Evolutionary conservation across 92 coral and sea anemone species (phyloP).

Genomic region (Blastomussa wellsi): DNA sequence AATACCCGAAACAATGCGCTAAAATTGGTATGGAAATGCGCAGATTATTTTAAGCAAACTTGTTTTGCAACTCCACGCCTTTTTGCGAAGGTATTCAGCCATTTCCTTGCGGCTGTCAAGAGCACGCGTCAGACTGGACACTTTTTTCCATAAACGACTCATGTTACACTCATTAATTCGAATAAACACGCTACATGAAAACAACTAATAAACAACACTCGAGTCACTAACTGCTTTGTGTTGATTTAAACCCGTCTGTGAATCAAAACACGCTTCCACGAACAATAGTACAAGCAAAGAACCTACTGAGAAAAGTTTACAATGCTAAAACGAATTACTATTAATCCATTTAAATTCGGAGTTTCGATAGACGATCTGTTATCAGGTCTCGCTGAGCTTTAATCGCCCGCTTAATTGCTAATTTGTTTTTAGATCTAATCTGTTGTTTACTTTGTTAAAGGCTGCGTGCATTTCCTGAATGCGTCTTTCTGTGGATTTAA

Average conservation of each 20-base stretch:
- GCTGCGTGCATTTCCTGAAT: conserved; percentile 52
- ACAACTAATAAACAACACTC: conserved; percentile 64
- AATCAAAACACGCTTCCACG: conserved; percentile 29
- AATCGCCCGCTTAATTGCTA: conserved; percentile 87
- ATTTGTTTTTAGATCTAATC: conserved; percentile 92
- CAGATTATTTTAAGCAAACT: conserved; percentile 43
- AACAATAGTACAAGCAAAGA: conserved; percentile 15
- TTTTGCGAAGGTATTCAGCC: conserved; percentile 39
- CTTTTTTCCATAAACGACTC: conserved; percentile 50
- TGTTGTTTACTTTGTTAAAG: conserved; percentile 78
- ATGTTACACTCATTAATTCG: conserved; percentile 72
- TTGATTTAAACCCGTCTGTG: conserved; percentile 63
- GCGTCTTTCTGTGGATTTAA: conserved; percentile 37
- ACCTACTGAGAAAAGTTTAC: conserved; percentile 17
- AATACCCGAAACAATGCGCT: conserved; percentile 39
- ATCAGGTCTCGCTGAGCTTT: conserved; percentile 60
- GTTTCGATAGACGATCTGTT: conserved; percentile 54
- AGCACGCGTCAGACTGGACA: conserved; percentile 69
- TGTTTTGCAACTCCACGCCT: conserved; percentile 39
- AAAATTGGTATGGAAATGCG: conserved; percentile 40
- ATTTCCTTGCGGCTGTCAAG: conserved; percentile 71
- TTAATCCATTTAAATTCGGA: conserved; percentile 59
- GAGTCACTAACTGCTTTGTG: conserved; percentile 48
- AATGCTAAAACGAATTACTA: conserved; percentile 18
- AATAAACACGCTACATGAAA: conserved; percentile 71